These are phyloP conservation scores for Bombyx mori DNA, from an alignment of 1,140 invertebrate species.

Conservation along the genomic window DNA sequence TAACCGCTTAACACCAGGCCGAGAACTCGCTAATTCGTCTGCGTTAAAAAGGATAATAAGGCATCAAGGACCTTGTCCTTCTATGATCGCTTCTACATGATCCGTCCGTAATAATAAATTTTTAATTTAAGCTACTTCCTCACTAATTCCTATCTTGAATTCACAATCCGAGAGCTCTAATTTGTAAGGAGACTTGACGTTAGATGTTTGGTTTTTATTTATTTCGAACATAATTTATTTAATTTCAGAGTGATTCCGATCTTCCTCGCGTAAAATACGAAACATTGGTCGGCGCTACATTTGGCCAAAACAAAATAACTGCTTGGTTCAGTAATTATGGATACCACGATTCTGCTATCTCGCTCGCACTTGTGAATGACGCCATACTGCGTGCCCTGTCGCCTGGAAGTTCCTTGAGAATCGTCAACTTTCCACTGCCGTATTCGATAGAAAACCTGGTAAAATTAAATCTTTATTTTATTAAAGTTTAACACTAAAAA, in stretches of 20 bases:
- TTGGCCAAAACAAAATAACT: constrained; percentile 48
- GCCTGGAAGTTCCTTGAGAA: constrained; percentile 64
- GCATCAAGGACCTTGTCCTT: too few species aligned
- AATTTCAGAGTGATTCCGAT: constrained; percentile 33
- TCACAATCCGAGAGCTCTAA: too few species aligned
- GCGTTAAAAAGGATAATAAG: too few species aligned
- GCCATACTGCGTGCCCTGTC: constrained; percentile 68
- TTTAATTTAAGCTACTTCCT: too few species aligned
- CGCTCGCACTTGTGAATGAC: constrained; percentile 76
- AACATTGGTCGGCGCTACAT: constrained; percentile 66
- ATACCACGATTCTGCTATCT: constrained; percentile 78
- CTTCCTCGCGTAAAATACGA: constrained; percentile 46
- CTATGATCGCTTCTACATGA: too few species aligned
- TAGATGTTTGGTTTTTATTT: too few species aligned
- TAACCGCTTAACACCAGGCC: too few species aligned
- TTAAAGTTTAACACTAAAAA: background rate
- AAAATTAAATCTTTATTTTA: constrained; percentile 13
- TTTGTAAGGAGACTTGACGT: too few species aligned
- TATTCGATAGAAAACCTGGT: constrained; percentile 61
- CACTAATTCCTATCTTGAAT: too few species aligned
- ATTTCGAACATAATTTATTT: background rate
- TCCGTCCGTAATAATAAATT: too few species aligned
- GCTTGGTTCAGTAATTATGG: constrained; percentile 78
- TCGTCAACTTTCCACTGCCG: constrained; percentile 52
- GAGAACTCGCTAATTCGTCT: too few species aligned